A percentile compares a stretch with the other conserved stretches of the same genome.
These are phyloP conservation scores for Fopius arisanus DNA, from an alignment of 1,140 invertebrate genomes.

Conservation along the genomic window DNA sequence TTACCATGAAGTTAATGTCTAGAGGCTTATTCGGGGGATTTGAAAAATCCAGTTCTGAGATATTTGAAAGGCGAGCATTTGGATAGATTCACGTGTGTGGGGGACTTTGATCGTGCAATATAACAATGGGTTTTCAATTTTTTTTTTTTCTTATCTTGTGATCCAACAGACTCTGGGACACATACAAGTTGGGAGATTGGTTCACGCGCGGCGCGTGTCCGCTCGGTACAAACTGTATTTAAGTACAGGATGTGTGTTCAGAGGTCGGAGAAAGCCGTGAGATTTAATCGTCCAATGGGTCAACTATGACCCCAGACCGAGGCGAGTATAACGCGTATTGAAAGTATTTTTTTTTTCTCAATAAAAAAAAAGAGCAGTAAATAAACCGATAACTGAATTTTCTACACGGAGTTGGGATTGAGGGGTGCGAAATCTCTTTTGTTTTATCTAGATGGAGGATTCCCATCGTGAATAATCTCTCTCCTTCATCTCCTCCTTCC, in stretches of 20 bases:
- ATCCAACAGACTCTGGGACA: neutral
- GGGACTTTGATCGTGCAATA: neutral
- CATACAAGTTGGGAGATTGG: neutral
- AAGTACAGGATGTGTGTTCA: neutral
- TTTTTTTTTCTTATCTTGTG: neutral
- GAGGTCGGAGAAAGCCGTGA: constrained; percentile 12
- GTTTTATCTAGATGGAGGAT: neutral
- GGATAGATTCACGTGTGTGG: neutral
- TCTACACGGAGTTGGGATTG: no score
- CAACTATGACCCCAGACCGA: constrained; percentile 21
- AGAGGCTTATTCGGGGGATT: neutral
- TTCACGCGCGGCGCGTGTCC: constrained; percentile 8
- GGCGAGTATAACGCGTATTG: neutral
- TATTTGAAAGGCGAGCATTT: constrained; percentile 5
- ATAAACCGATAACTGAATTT: neutral
- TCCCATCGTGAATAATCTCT: neutral
- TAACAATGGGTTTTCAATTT: neutral
- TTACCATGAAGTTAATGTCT: no score
- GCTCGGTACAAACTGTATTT: neutral
- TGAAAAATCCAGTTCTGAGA: neutral
- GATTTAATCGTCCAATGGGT: constrained; percentile 21
- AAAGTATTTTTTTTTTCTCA: neutral
- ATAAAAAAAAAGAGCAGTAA: neutral
- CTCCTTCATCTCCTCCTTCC: neutral
- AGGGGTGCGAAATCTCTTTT: neutral